phyloP scores from a whole-genome alignment of 2,113 vertebrate species.

The Syngnathus typhle region DNA sequence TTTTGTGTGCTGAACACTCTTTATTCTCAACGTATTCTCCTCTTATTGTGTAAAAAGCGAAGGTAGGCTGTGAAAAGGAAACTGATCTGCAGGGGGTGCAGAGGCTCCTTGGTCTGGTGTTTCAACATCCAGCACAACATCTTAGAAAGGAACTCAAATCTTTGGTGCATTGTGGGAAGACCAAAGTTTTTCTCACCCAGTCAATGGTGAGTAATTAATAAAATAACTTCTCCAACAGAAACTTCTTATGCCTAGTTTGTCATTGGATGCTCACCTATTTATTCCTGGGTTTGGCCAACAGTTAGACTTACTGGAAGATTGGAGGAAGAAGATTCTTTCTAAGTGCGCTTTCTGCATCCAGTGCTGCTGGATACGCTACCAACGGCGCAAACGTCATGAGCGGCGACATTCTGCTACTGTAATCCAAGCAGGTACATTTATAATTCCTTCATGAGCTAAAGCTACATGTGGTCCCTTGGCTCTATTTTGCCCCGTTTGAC shows the following conservation, averaged over 20 bases:
- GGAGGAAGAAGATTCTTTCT: constrained; percentile 71
- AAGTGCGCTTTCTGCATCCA: constrained; percentile 81
- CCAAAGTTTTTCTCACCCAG: constrained; percentile 88
- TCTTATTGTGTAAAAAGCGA: constrained; percentile 45
- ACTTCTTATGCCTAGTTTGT: not conserved
- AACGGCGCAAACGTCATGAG: constrained; percentile 50
- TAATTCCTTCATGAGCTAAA: constrained; percentile 1
- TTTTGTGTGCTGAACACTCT: constrained; percentile 1
- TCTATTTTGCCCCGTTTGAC: constrained; percentile 19
- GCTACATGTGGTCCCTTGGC: constrained; percentile 3
- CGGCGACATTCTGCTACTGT: constrained; percentile 67
- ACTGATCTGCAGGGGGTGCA: constrained; percentile 43
- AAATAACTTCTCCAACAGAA: not conserved
- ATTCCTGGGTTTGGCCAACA: constrained; percentile 43
- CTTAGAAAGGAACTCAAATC: constrained; percentile 24
- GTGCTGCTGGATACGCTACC: constrained; percentile 79
- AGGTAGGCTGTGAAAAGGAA: not conserved
- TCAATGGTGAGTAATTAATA: constrained; percentile 69
- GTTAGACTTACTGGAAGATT: constrained; percentile 82
- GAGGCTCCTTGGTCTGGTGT: constrained; percentile 66
- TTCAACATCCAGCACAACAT: constrained; percentile 25
- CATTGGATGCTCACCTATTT: constrained; percentile 10
- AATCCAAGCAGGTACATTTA: constrained; percentile 85
- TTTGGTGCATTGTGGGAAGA: constrained; percentile 80
- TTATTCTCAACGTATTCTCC: not conserved